Conservation (phyloP, 2,113 vertebrate species). For the Pseudorectes ferrugineus region DNA sequence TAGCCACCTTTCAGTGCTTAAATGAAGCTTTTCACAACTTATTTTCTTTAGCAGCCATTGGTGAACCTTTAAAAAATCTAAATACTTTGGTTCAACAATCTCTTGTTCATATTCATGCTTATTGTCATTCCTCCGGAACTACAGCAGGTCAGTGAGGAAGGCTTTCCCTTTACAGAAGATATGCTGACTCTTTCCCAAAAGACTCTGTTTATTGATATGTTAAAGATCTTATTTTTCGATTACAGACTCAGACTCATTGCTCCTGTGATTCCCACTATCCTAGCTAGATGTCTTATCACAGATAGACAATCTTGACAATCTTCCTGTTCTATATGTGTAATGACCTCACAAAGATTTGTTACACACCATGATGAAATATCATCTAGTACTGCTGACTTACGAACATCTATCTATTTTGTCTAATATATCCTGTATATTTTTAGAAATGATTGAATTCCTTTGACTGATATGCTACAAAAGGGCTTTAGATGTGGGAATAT, state of each 20-base stretch:
- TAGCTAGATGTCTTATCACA: background rate
- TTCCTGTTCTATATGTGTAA: accelerated
- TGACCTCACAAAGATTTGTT: background rate
- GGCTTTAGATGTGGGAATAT: background rate
- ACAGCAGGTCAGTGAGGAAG: background rate
- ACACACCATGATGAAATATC: background rate
- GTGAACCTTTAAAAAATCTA: background rate
- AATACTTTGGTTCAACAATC: background rate
- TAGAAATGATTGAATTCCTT: background rate
- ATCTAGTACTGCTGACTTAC: background rate
- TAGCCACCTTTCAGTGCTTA: background rate
- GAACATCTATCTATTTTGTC: background rate
- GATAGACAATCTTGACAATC: background rate
- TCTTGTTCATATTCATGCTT: background rate
- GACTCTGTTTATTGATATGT: accelerated
- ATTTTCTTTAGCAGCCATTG: background rate
- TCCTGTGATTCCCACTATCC: background rate
- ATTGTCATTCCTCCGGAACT: background rate
- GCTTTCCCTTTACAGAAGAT: background rate
- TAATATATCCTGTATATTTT: background rate
- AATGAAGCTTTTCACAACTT: background rate
- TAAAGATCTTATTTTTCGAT: background rate
- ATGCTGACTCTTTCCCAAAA: background rate
- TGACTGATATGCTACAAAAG: background rate
- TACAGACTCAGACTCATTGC: background rate